phyloP scores from a whole-genome alignment of 2,888 invertebrate species.

The Tanytarsus gracilentus region DNA sequence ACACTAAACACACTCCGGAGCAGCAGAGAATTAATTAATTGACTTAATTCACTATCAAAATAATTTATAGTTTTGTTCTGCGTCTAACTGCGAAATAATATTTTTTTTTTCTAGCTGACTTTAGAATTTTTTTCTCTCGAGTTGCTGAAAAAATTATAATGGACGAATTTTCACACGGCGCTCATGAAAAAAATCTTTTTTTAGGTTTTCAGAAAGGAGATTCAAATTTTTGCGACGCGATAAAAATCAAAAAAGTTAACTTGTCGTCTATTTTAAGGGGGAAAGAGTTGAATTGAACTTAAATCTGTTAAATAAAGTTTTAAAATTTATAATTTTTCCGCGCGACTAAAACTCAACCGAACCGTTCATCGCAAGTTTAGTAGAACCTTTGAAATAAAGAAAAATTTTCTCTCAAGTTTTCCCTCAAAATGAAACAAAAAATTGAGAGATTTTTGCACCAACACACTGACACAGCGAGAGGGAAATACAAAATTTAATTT shows the following conservation, averaged over 20 bases:
- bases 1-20: too few species aligned
- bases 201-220: not conserved
- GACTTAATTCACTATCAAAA: not conserved
- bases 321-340: slow-evolving; percentile 1
- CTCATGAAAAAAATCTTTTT: not conserved
- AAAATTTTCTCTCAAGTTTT: slow-evolving; percentile 4
- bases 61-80: too few species aligned
- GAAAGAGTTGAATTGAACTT: not conserved
- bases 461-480: slow-evolving; percentile 2
- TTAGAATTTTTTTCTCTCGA: not conserved
- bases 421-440: not conserved
- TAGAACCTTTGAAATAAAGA: slow-evolving; percentile 1
- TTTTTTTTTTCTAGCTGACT: not conserved
- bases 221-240: too few species aligned
- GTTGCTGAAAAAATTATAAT: not conserved
- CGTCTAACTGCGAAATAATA: too few species aligned
- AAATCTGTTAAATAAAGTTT: not conserved
- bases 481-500: not conserved
- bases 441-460: not conserved
- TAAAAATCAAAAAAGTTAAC: not conserved
- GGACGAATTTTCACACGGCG: not conserved
- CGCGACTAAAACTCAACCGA: not conserved
- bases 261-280: not conserved
- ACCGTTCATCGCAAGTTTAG: slow-evolving; percentile 1
- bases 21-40: not conserved